These are phyloP conservation scores for Torymus aiolomorphi DNA, from an alignment of 2,888 invertebrate genomes.

Conservation along the genomic window DNA sequence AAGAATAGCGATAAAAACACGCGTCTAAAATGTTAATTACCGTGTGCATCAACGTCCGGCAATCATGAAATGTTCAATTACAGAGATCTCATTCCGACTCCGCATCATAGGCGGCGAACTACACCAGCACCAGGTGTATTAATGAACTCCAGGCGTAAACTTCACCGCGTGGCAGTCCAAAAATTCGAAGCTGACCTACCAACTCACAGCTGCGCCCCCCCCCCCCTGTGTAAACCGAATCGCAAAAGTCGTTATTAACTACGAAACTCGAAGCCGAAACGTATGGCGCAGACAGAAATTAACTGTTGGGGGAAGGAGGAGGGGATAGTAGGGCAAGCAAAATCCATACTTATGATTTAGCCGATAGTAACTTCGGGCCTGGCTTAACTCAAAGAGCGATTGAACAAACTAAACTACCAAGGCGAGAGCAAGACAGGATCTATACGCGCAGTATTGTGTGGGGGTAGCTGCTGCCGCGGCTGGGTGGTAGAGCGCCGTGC, in stretches of 20 bases:
- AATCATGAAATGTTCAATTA: no score
- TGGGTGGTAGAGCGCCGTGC: no score
- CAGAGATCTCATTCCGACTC: no score
- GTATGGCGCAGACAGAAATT: constrained; percentile 44
- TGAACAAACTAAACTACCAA: constrained; percentile 46
- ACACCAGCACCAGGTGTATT: no score
- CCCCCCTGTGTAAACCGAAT: constrained; percentile 16
- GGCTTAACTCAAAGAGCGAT: constrained; percentile 53
- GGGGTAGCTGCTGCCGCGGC: no score
- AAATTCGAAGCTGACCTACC: background rate
- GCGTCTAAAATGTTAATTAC: no score
- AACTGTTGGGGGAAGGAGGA: constrained; percentile 13
- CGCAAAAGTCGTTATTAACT: constrained; percentile 41
- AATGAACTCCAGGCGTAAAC: no score
- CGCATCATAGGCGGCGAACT: no score
- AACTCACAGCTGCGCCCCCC: background rate
- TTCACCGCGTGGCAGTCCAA: background rate
- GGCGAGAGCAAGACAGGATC: background rate
- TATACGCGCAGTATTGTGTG: no score
- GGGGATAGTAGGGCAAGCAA: background rate
- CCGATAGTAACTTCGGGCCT: constrained; percentile 49
- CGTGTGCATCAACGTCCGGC: no score
- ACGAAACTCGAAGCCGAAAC: constrained; percentile 38
- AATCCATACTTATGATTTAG: constrained; percentile 57
- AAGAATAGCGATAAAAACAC: no score